Conservation (phyloP, 2,888 invertebrate genomes). For the Anagyrus pseudococci region DNA sequence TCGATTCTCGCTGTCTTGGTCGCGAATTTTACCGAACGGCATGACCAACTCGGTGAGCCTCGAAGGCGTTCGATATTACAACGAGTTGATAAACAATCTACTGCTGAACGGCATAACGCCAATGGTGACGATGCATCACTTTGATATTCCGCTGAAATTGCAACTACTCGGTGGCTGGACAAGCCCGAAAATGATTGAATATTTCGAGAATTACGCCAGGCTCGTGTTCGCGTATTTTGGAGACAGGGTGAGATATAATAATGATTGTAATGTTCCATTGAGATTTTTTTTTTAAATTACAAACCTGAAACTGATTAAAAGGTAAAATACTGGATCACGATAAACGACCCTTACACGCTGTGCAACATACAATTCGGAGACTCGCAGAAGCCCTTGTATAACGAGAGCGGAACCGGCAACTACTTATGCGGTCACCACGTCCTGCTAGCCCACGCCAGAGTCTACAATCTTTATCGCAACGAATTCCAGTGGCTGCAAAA, state of each 20-base stretch:
- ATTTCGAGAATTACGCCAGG: constrained; percentile 71
- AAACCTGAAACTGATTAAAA: constrained; percentile 16
- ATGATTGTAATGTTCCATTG: background rate
- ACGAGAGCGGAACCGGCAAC: constrained; percentile 58
- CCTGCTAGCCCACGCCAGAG: constrained; percentile 69
- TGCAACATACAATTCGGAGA: constrained; percentile 66
- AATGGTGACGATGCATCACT: constrained; percentile 66
- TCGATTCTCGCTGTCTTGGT: constrained; percentile 46
- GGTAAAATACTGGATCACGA: constrained; percentile 72
- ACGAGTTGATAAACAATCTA: constrained; percentile 75
- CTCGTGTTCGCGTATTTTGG: constrained; percentile 68
- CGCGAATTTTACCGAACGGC: constrained; percentile 46
- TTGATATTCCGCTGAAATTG: constrained; percentile 66
- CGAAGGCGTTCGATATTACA: constrained; percentile 79
- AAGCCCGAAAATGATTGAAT: constrained; percentile 70
- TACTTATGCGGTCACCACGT: constrained; percentile 72
- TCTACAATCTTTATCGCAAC: constrained; percentile 69
- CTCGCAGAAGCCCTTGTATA: constrained; percentile 3
- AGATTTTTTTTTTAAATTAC: too few relatives aligned
- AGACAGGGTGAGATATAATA: constrained; percentile 64
- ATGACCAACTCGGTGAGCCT: constrained; percentile 69
- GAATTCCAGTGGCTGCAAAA: constrained; percentile 65
- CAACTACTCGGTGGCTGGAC: constrained; percentile 75
- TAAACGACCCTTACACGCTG: constrained; percentile 76
- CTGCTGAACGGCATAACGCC: constrained; percentile 68